Conservation (phyloP, 2,797 vertebrate genomes). For the Parotocinclus haroldoi region DNA sequence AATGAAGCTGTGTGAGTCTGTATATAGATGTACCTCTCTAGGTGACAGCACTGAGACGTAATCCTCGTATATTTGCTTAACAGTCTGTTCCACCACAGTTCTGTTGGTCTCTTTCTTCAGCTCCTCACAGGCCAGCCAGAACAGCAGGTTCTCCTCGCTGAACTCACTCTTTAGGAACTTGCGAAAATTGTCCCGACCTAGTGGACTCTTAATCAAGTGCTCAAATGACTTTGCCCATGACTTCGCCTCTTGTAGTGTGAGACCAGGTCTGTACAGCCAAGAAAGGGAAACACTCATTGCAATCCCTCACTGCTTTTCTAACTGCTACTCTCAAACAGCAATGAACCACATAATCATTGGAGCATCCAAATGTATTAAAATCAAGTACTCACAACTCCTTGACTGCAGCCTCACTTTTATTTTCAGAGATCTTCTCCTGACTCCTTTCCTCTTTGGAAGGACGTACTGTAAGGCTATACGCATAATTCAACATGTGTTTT, state of each 20-base stretch:
- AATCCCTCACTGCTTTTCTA: no score
- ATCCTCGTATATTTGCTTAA: constrained; percentile 92
- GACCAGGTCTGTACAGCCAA: constrained; percentile 69
- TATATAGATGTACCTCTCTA: constrained; percentile 80
- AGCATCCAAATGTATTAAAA: not conserved
- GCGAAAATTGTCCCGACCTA: constrained; percentile 85
- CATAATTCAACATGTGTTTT: constrained; percentile 28
- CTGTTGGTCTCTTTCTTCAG: constrained; percentile 92
- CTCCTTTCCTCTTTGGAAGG: constrained; percentile 79
- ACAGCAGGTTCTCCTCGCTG: constrained; percentile 98
- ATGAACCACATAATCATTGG: not conserved
- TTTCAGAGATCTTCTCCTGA: constrained; percentile 75
- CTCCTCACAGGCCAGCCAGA: constrained; percentile 97
- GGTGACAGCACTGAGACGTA: constrained; percentile 97
- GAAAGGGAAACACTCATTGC: no score
- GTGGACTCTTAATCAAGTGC: constrained; percentile 86
- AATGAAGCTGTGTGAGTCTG: no score
- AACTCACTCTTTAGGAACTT: constrained; percentile 94
- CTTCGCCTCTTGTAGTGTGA: constrained; percentile 84
- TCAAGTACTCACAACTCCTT: constrained; percentile 81
- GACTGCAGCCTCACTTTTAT: constrained; percentile 70
- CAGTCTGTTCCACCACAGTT: constrained; percentile 88
- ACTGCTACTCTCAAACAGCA: no score
- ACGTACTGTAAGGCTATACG: constrained; percentile 84
- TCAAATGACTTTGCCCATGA: constrained; percentile 90